Evolutionary conservation across 1,140 invertebrate species (phyloP), one percentile per base, ranked within the genome.

Genomic region (Heliconius eleuchia): DNA sequence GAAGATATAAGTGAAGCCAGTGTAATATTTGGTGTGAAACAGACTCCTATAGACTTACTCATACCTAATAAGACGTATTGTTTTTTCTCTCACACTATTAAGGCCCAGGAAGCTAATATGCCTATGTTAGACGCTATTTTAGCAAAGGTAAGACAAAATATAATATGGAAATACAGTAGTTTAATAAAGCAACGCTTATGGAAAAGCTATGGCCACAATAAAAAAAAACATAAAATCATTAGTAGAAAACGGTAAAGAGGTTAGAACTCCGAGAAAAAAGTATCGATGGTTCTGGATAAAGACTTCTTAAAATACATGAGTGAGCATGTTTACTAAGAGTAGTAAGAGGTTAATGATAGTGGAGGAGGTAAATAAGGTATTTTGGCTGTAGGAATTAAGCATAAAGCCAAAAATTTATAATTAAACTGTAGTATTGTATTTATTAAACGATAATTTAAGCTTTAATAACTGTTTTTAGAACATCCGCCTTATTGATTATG

Each of bases 11-110:
- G 97, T 83, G 98, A 99, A 87, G 99, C 99, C 0, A 97, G 97
- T 6, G 97, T 99, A 0, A 99, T 99, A 74, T 98, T 99, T 86
- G 99, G 99, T 0, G 99, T 99, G 0, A 99, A 99, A 88, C 98
- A 99, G 95, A 98, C 99, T 1, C 99, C 99, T 0, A 96, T 99
- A 13, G 99, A 99, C 91, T 95, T 97, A 1, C 94, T 99, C 0
- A 97, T 99, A 77, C 98, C 99, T 0, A 97, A 99, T 84, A 99
- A 99, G 92, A 99, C 99, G 0, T 99, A 99, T 87, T 99, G 98
- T 83, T 98, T 99, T 91, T 99, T 99, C 91, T 99, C 99, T 1
- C 99, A 99, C 89, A 99, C 99, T 0, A 99, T 99, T 82, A 99
- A 99, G 94, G 99, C 99, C 0, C 99, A 99, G 92, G 98, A 99